Conservation (phyloP, 2,113 vertebrate genomes). For the Microtus oregoni region DNA sequence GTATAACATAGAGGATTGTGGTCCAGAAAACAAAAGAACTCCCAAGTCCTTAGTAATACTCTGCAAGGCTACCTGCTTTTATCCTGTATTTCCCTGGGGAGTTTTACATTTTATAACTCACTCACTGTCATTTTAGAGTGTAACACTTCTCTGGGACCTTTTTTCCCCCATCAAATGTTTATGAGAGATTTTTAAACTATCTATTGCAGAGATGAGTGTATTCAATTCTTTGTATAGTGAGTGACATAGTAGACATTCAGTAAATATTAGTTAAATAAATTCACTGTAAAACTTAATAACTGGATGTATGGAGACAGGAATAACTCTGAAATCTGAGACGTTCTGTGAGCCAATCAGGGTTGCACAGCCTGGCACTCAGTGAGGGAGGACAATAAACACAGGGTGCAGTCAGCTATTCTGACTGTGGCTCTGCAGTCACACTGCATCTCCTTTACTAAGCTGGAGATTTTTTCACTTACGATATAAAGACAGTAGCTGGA, state of each 20-base stretch:
- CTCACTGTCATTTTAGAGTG: neutral
- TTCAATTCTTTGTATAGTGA: neutral
- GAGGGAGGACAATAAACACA: neutral
- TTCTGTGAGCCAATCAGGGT: neutral
- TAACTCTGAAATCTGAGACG: neutral
- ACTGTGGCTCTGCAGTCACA: neutral
- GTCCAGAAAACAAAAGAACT: neutral
- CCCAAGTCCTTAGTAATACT: neutral
- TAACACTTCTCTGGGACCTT: neutral
- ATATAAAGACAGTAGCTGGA: neutral
- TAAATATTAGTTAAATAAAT: conserved; percentile 23
- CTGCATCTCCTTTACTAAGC: neutral
- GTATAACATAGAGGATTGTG: neutral
- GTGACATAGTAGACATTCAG: neutral
- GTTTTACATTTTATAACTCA: neutral
- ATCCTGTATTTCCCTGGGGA: neutral
- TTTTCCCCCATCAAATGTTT: neutral
- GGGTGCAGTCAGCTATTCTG: neutral
- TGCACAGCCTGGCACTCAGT: neutral
- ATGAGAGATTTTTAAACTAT: neutral
- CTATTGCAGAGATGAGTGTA: neutral
- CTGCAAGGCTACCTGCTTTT: neutral
- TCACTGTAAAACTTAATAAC: neutral
- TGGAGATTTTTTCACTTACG: neutral
- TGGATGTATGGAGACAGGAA: neutral